Conservation (phyloP, 2,797 vertebrate genomes). For the Thunnus albacares region DNA sequence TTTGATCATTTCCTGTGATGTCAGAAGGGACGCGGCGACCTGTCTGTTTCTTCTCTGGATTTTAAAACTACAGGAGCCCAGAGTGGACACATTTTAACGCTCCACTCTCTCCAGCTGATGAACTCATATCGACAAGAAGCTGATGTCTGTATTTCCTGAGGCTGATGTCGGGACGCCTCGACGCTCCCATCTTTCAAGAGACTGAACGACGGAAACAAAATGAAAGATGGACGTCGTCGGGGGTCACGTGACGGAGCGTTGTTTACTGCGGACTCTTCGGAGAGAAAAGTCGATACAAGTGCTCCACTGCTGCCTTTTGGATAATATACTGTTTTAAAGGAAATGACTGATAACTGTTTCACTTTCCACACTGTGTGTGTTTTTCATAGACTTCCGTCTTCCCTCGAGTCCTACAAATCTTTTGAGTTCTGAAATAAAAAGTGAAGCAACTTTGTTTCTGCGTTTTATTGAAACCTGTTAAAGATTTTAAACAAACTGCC, state of each 20-base stretch:
- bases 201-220: not conserved
- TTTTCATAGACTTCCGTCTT: conserved; percentile 90
- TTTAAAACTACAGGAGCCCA: conserved; percentile 89
- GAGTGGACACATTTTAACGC: conserved; percentile 53
- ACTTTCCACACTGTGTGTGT: conserved; percentile 94
- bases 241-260: conserved; percentile 61
- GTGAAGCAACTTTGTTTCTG: conserved; percentile 79
- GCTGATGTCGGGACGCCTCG: conserved; percentile 66
- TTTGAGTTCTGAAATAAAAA: conserved; percentile 80
- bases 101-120: conserved; percentile 53
- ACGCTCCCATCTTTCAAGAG: conserved; percentile 50
- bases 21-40: conserved; percentile 45
- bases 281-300: conserved; percentile 89
- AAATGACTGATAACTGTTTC: conserved; percentile 79
- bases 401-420: conserved; percentile 84
- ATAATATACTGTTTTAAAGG: conserved; percentile 91
- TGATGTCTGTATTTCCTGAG: conserved; percentile 82
- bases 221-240: conserved; percentile 11
- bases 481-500: not conserved
- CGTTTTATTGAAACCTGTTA: conserved; percentile 57
- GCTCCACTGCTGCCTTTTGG: conserved; percentile 91
- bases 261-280: conserved; percentile 83
- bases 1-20: conserved; percentile 3
- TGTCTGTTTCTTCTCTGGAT: conserved; percentile 79
- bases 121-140: conserved; percentile 88